Conservation (phyloP, 2,113 vertebrate genomes). For the Fulmarus glacialis region DNA sequence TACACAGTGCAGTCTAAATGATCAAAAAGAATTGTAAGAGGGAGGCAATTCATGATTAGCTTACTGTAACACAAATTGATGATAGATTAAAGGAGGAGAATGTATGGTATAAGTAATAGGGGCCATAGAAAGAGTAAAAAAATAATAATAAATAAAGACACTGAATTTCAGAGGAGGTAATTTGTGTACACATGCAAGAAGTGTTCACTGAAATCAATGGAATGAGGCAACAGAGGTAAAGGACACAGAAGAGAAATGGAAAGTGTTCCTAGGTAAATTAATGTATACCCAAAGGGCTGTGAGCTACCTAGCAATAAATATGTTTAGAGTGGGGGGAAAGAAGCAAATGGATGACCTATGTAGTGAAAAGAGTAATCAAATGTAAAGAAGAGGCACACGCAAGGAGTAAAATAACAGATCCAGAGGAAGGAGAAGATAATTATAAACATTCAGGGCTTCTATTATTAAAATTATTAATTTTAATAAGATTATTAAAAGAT, state of each 20-base stretch:
- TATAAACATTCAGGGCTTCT: neutral
- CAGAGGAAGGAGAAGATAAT: neutral
- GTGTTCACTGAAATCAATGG: conserved; percentile 44
- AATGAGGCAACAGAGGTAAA: conserved; percentile 42
- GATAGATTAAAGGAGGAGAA: neutral
- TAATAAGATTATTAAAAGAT: neutral
- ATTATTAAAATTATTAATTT: no score
- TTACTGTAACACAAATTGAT: conserved; percentile 9
- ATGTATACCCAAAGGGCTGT: conserved; percentile 22
- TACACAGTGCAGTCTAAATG: neutral
- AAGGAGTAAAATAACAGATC: neutral
- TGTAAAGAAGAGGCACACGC: neutral
- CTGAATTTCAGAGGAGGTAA: conserved; percentile 20
- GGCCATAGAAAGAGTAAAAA: neutral
- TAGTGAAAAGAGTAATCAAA: conserved; percentile 18
- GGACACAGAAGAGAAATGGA: conserved; percentile 14
- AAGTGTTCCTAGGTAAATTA: conserved; percentile 49
- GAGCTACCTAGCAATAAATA: conserved; percentile 40
- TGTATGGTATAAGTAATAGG: neutral
- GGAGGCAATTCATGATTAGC: neutral
- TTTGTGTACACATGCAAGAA: conserved; percentile 37
- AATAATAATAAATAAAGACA: neutral
- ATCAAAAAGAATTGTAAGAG: neutral
- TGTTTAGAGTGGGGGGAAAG: neutral
- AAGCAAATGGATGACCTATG: conserved; percentile 20